phyloP scores from a whole-genome alignment of 2,797 vertebrate species.

The Onychomys leucogaster region DNA sequence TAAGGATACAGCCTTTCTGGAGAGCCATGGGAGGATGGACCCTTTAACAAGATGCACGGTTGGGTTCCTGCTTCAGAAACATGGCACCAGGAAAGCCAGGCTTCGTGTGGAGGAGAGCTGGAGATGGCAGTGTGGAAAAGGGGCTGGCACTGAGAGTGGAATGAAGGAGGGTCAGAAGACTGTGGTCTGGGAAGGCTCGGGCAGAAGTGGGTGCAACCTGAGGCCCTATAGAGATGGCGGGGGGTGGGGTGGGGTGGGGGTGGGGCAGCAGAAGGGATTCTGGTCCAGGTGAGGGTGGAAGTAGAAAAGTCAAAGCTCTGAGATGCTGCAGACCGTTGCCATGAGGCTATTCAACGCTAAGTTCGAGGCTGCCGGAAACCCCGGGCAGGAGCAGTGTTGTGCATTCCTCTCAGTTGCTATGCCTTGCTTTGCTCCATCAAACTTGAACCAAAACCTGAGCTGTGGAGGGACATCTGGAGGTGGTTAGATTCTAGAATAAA shows the following conservation, averaged over 20 bases:
- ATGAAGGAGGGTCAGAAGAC: background rate
- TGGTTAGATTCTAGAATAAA: constrained; percentile 52
- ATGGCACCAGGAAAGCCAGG: background rate
- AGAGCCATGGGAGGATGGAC: background rate
- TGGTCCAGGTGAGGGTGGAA: background rate
- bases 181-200: background rate
- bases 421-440: background rate
- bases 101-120: background rate
- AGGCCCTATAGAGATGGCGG: background rate
- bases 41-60: background rate
- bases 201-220: background rate
- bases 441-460: background rate
- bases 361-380: background rate
- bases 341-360: no score
- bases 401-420: background rate
- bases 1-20: accelerated
- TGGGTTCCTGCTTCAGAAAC: background rate
- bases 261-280: background rate
- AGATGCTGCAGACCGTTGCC: background rate
- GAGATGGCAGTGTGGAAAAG: background rate
- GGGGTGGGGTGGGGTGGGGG: background rate
- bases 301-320: background rate
- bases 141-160: no score
- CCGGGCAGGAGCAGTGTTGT: background rate
- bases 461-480: constrained; percentile 31